Evolutionary conservation across 2,797 vertebrate genomes (phyloP).

Genomic region (Podarcis lilfordi): DNA sequence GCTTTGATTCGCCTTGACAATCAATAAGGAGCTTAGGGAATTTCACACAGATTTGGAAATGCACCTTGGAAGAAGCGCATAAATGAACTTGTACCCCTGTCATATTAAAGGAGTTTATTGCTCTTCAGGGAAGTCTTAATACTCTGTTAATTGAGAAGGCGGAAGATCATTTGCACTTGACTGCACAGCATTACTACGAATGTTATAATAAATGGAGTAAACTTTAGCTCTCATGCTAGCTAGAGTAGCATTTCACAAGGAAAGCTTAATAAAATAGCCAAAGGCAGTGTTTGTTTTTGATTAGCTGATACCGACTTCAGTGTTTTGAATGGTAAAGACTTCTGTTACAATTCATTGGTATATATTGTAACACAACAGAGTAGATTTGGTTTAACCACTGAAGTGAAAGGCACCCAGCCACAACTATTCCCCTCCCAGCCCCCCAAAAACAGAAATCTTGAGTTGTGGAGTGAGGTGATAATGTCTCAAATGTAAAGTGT

Average conservation of each 20-base stretch:
- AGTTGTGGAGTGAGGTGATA: not conserved
- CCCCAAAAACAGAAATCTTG: not conserved
- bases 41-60: constrained; percentile 25
- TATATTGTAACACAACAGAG: not conserved
- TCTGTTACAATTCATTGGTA: not conserved
- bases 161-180: constrained; percentile 69
- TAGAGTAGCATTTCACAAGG: constrained; percentile 65
- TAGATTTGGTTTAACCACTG: not conserved
- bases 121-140: constrained; percentile 71
- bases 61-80: constrained; percentile 35
- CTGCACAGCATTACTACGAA: constrained; percentile 65
- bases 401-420: not conserved
- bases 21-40: constrained; percentile 31
- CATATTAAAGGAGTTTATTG: constrained; percentile 69
- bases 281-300: not conserved
- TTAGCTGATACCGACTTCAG: not conserved
- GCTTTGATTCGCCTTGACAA: constrained; percentile 33
- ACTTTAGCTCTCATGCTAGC: constrained; percentile 59
- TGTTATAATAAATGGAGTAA: constrained; percentile 67
- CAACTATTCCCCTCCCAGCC: not conserved
- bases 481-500: not conserved
- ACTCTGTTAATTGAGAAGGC: constrained; percentile 73
- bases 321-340: not conserved
- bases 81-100: constrained; percentile 56
- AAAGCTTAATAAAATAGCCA: constrained; percentile 61